Base-by-base conservation (phyloP, 2,113 vertebrate species). In the Lipophrys pholis region DNA sequence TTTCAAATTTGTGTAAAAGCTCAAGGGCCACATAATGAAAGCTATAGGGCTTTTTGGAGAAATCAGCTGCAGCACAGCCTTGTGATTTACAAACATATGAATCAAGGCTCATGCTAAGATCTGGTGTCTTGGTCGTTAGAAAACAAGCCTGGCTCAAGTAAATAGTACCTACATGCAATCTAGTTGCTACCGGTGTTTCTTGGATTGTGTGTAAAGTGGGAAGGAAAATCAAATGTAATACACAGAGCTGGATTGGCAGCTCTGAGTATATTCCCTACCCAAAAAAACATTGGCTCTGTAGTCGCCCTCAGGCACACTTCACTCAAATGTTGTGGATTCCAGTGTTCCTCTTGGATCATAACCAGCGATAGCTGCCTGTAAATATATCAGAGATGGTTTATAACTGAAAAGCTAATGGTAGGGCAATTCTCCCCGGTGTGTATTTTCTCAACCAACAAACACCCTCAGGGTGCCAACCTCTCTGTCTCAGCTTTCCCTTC, bases 241-340 rank as follows among this genome's bases (percentile, higher is more conserved):
- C 54, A 40, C 46, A 62, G 53, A 41, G 57, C 49, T 67, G 49
- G 51, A 64, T 48, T 84, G 76, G 54, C 69, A 59, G 61, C 51
- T 66, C 51, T 30, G 52, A 40, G 53, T 38, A 41, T 16, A 51
- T 65, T 41, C 66, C 69, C 15, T 38, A 67, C 38, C 38, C 30
- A 53, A 57, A 55, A 59, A 52, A 21, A 45, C 36, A 53, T 30
- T 72, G 62, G 59, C 67, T 74, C 7, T 0, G 10, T 65, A 48
- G 68, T 52, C 45, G 42, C 76, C 82, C 71, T 40, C 42, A 76
- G 76, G 80, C 81, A 55, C 52, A 63, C 40, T 78, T 81, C 66
- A 77, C 53, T 84, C 71, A 79, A 60, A 73, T 69, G 54, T 9
- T 65, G 72, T 61, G 51, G 55, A 75, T 84, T 75, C 59, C 73